Evolutionary conservation across 2,888 invertebrate genomes (phyloP).

Genomic region (Ophion obscuratus): DNA sequence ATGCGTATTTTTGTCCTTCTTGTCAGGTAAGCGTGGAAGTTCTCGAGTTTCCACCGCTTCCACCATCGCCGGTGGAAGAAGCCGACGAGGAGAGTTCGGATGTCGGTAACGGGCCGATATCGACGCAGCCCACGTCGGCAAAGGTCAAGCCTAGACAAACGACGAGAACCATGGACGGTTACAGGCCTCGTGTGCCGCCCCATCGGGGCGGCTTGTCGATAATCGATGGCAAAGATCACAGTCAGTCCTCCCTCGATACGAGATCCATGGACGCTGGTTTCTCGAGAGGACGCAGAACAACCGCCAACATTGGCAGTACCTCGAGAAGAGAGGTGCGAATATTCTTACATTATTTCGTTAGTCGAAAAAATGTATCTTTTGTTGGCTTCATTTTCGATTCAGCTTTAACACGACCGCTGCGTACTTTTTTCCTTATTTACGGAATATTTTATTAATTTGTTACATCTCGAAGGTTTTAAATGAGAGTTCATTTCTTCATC

Average conservation of each 20-base stretch:
- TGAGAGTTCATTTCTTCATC: neutral
- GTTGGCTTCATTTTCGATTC: neutral
- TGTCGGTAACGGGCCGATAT: slow-evolving; percentile 80
- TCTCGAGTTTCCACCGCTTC: slow-evolving; percentile 91
- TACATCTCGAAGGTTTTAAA: neutral
- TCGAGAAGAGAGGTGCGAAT: slow-evolving; percentile 83
- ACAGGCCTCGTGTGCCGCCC: slow-evolving; percentile 89
- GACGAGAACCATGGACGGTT: slow-evolving; percentile 79
- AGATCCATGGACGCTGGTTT: slow-evolving; percentile 94
- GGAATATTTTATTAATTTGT: neutral
- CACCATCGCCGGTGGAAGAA: slow-evolving; percentile 93
- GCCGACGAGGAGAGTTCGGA: slow-evolving; percentile 91
- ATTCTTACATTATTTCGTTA: neutral
- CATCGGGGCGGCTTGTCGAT: slow-evolving; percentile 86
- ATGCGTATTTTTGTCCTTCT: neutral
- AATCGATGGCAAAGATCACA: slow-evolving; percentile 81
- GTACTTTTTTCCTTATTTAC: neutral
- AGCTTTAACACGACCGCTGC: neutral
- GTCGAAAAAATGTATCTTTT: neutral
- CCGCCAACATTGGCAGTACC: slow-evolving; percentile 74
- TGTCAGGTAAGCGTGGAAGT: slow-evolving; percentile 87
- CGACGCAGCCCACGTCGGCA: slow-evolving; percentile 68
- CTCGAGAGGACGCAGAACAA: slow-evolving; percentile 82
- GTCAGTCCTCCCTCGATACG: slow-evolving; percentile 90
- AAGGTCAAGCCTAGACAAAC: slow-evolving; percentile 76